These are phyloP conservation scores for Heliconius ethilla DNA, from an alignment of 2,888 invertebrate species.

Conservation along the genomic window DNA sequence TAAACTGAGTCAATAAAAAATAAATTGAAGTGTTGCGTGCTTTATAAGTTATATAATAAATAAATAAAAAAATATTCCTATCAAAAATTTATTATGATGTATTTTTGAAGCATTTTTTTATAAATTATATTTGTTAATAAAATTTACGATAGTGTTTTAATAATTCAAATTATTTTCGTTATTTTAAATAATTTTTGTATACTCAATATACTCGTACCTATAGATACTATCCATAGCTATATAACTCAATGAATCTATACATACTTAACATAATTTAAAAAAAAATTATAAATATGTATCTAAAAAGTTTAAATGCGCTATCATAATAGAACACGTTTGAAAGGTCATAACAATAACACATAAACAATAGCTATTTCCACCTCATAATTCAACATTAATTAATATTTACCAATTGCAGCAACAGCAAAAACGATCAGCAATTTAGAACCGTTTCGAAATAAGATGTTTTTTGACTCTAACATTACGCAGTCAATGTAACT, in stretches of 20 bases:
- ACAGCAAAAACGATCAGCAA: slow-evolving; percentile 7
- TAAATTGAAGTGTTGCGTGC: slow-evolving; percentile 1
- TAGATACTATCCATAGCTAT: too few relatives aligned
- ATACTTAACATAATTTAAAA: too few relatives aligned
- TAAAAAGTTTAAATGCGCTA: too few relatives aligned
- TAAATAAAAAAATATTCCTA: neutral
- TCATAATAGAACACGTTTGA: neutral
- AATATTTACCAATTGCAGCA: neutral
- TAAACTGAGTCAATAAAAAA: slow-evolving; percentile 37
- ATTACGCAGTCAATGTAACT: slow-evolving; percentile 36
- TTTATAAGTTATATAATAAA: neutral
- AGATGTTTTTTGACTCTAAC: slow-evolving; percentile 23
- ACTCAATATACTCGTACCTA: too few relatives aligned
- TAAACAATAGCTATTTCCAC: neutral
- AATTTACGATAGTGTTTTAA: too few relatives aligned
- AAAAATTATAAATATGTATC: too few relatives aligned
- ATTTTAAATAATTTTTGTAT: too few relatives aligned
- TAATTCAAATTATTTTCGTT: too few relatives aligned
- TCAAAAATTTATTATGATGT: neutral
- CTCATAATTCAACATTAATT: slow-evolving; percentile 11
- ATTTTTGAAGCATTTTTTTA: neutral
- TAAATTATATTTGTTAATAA: too few relatives aligned
- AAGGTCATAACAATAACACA: neutral
- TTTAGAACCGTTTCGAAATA: slow-evolving; percentile 26
- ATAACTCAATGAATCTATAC: too few relatives aligned